A percentile compares a stretch with the other conserved stretches of the same genome.
phyloP scores from a whole-genome alignment of 2,797 vertebrate species.

The Cryptoblepharus egeriae region DNA sequence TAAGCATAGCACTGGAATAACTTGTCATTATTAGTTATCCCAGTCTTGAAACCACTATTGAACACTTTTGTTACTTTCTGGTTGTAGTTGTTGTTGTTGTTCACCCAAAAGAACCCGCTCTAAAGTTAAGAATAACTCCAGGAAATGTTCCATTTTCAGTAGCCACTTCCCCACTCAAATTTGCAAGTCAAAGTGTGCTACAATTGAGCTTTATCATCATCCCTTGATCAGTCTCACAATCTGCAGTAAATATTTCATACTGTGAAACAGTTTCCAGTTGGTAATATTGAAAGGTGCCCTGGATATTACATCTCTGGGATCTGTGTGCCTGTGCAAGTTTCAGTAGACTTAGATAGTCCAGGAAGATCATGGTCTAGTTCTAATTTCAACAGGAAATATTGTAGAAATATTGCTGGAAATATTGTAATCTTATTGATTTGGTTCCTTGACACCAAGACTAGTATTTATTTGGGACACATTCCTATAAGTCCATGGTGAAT shows the following conservation, averaged over 20 bases:
- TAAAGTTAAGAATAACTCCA: slow-evolving; percentile 56
- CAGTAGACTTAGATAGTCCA: slow-evolving; percentile 17
- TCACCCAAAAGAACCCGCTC: slow-evolving; percentile 32
- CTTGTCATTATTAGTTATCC: not conserved
- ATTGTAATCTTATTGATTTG: slow-evolving; percentile 40
- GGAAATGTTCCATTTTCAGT: slow-evolving; percentile 51
- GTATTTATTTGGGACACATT: not conserved
- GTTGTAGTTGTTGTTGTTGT: not conserved
- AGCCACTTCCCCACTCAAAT: slow-evolving; percentile 25
- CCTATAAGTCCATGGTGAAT: not conserved
- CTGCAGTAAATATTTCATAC: slow-evolving; percentile 38
- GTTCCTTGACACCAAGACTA: not conserved
- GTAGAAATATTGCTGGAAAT: not conserved
- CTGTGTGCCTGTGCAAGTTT: not conserved
- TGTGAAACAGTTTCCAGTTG: slow-evolving; percentile 34
- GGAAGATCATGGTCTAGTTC: not conserved
- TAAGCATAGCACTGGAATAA: not conserved
- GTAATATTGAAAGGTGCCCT: not conserved
- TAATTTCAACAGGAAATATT: no score
- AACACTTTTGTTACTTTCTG: no score
- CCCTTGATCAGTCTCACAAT: slow-evolving; percentile 48
- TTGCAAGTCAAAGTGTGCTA: slow-evolving; percentile 52
- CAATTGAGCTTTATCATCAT: slow-evolving; percentile 35
- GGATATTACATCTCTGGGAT: not conserved
- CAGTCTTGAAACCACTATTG: not conserved